phyloP scores from a whole-genome alignment of 2,888 invertebrate species.

The Drosophila macrospina region DNA sequence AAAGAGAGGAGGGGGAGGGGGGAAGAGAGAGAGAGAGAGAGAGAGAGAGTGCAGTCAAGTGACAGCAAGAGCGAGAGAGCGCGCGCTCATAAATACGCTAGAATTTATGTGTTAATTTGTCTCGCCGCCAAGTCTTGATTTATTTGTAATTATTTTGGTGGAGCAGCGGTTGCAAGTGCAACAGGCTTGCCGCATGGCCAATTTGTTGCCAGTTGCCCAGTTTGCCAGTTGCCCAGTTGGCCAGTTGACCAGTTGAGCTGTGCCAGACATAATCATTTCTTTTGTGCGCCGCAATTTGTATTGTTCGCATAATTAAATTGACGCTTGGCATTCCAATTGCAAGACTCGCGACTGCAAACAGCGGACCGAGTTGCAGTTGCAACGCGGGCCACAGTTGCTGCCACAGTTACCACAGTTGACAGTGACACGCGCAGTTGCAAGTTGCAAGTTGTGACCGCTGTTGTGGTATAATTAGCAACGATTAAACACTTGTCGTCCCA shows the following conservation, averaged over 20 bases:
- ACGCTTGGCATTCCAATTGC: constrained; percentile 74
- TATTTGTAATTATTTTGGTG: constrained; percentile 57
- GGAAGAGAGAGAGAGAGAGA: not conserved
- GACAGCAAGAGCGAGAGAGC: not conserved
- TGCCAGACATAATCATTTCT: constrained; percentile 77
- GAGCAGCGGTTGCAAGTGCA: not conserved
- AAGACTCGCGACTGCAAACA: too few relatives aligned
- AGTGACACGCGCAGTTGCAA: constrained; percentile 73
- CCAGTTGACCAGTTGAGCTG: constrained; percentile 11
- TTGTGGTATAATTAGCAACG: constrained; percentile 76
- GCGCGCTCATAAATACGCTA: constrained; percentile 56
- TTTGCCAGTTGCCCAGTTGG: constrained; percentile 59
- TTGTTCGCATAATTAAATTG: constrained; percentile 82
- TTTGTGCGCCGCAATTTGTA: constrained; percentile 73
- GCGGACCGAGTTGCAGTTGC: not conserved
- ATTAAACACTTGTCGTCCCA: constrained; percentile 80
- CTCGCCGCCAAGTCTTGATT: constrained; percentile 74
- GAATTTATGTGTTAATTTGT: constrained; percentile 80
- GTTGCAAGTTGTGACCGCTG: constrained; percentile 22
- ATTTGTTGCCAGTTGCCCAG: constrained; percentile 56
- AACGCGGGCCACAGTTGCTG: too few relatives aligned
- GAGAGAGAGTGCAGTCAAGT: not conserved
- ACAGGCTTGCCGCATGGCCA: not conserved
- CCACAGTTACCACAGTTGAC: constrained; percentile 43
- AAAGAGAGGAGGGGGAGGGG: not conserved